Conservation (phyloP, 2,888 invertebrate species). For the Hydriomena furcata region DNA sequence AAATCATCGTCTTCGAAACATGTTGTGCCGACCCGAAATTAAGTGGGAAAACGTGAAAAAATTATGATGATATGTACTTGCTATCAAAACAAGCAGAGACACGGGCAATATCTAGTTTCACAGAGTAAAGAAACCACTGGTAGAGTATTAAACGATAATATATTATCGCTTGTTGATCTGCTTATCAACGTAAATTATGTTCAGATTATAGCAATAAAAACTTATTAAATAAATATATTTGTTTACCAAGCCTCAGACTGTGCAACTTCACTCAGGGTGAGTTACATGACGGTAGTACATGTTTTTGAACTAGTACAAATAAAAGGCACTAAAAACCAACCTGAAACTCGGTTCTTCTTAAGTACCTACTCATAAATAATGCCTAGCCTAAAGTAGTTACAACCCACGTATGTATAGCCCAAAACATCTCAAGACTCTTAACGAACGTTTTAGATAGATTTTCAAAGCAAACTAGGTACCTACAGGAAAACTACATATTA, state of each 20-base stretch:
- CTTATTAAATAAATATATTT: constrained; percentile 81
- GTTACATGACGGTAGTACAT: constrained; percentile 41
- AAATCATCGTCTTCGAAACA: too few relatives aligned
- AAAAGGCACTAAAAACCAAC: too few relatives aligned
- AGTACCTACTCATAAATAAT: too few relatives aligned
- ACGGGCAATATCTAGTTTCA: constrained; percentile 41
- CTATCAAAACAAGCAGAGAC: constrained; percentile 2
- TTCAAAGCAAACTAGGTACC: too few relatives aligned
- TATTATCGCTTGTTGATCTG: constrained; percentile 64
- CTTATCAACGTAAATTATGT: constrained; percentile 78
- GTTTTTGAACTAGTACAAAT: too few relatives aligned
- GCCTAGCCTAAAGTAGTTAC: too few relatives aligned
- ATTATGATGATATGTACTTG: not conserved
- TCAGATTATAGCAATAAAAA: constrained; percentile 77
- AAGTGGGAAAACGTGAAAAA: not conserved
- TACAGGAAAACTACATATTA: too few relatives aligned
- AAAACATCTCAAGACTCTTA: too few relatives aligned
- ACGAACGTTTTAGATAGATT: too few relatives aligned
- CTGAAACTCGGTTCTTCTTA: too few relatives aligned
- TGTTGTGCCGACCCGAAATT: not conserved
- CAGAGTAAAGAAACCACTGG: constrained; percentile 52
- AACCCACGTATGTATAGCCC: too few relatives aligned
- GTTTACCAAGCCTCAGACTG: constrained; percentile 59
- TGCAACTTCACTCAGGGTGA: constrained; percentile 25
- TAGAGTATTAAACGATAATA: constrained; percentile 56